Conservation (phyloP, 2,113 vertebrate species). For the Climacteris rufus region DNA sequence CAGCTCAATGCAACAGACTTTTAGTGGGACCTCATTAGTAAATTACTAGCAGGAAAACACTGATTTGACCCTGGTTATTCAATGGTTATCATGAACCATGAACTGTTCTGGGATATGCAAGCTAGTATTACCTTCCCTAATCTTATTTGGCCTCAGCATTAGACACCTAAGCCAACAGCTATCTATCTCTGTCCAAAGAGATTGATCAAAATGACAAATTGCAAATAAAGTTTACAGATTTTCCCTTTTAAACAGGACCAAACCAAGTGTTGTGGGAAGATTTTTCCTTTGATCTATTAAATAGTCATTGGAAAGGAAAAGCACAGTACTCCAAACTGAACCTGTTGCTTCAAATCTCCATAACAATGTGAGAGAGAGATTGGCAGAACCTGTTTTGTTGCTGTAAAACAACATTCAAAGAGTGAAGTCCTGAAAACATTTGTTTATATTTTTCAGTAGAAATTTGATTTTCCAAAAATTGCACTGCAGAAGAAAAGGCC, state of each 20-base stretch:
- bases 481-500: not conserved
- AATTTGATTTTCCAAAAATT: not conserved
- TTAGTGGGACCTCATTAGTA: not conserved
- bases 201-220: constrained; percentile 14
- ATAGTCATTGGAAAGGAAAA: constrained; percentile 1
- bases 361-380: not conserved
- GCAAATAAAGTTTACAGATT: constrained; percentile 21
- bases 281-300: constrained; percentile 23
- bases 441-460: constrained; percentile 4
- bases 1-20: not conserved
- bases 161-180: not conserved
- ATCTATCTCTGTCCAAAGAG: constrained; percentile 27
- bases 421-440: not conserved
- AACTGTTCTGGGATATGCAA: not conserved
- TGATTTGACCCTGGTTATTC: not conserved
- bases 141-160: not conserved
- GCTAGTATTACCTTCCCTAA: not conserved
- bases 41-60: not conserved
- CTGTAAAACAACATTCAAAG: not conserved
- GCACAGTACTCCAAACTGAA: not conserved
- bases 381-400: not conserved
- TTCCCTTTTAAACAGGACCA: not conserved
- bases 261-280: not conserved
- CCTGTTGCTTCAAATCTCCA: not conserved
- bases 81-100: not conserved